phyloP scores from a whole-genome alignment of 2,888 invertebrate genomes.

The Therioaphis trifolii region DNA sequence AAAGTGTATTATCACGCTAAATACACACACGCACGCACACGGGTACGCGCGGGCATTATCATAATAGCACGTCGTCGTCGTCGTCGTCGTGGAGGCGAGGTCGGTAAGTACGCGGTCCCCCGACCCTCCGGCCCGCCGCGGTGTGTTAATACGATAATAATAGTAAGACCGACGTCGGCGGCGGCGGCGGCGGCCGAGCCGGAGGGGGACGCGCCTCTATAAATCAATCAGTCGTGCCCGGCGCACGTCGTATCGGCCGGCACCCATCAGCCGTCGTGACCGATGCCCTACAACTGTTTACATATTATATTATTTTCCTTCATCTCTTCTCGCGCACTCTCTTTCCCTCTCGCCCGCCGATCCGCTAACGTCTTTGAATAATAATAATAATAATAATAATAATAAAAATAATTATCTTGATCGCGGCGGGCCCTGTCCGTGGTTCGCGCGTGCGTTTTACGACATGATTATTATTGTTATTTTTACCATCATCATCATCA shows the following conservation, averaged over 20 bases:
- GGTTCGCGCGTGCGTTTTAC: background rate
- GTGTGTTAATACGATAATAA: slow-evolving; percentile 55
- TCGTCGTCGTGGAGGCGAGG: background rate
- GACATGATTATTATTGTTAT: too few species aligned
- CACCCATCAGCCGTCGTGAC: slow-evolving; percentile 61
- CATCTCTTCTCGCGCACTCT: background rate
- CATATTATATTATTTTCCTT: slow-evolving; percentile 2
- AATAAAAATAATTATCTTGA: slow-evolving; percentile 30
- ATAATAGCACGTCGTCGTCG: too few species aligned
- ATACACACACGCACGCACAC: too few species aligned
- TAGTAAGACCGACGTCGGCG: slow-evolving; percentile 28
- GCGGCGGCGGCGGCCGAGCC: background rate
- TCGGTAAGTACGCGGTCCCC: slow-evolving; percentile 2
- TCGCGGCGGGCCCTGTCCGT: slow-evolving; percentile 19
- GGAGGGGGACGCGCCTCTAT: slow-evolving; percentile 51
- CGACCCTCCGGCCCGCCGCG: background rate
- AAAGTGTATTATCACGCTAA: too few species aligned
- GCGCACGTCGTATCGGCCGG: slow-evolving; percentile 52
- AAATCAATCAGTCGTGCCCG: slow-evolving; percentile 62
- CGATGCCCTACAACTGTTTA: slow-evolving; percentile 59
- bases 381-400: too few species aligned
- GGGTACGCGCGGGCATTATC: too few species aligned
- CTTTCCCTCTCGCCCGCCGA: background rate
- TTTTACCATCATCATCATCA: too few species aligned
- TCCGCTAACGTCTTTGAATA: too few species aligned